These are phyloP conservation scores for Merops nubicus DNA, from an alignment of 2,113 vertebrate genomes.

Conservation along the genomic window DNA sequence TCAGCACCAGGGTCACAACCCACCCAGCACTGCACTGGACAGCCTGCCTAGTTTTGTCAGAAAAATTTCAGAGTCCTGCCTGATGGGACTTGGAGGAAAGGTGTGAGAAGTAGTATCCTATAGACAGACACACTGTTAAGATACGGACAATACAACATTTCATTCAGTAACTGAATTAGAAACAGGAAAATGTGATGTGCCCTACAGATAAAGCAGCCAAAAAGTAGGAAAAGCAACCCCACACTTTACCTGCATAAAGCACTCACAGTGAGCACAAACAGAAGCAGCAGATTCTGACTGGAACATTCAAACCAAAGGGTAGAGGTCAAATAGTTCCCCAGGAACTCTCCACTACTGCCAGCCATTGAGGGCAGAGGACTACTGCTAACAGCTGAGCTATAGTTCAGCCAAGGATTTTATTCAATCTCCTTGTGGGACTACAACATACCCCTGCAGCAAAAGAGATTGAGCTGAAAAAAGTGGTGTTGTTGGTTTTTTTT, in stretches of 20 bases:
- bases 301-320: conserved; percentile 62
- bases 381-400: conserved; percentile 69
- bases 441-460: conserved; percentile 70
- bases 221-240: conserved; percentile 65
- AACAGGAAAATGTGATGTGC: conserved; percentile 30
- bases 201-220: conserved; percentile 53
- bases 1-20: not conserved
- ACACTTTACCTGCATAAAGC: conserved; percentile 69
- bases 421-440: conserved; percentile 66
- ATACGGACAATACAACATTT: not conserved
- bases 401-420: conserved; percentile 65
- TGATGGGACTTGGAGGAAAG: not conserved
- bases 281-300: conserved; percentile 68
- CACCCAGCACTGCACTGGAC: not conserved
- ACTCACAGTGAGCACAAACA: conserved; percentile 69
- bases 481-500: not conserved
- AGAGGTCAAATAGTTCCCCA: conserved; percentile 63
- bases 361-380: conserved; percentile 66
- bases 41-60: not conserved
- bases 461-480: conserved; percentile 66
- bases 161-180: conserved; percentile 16
- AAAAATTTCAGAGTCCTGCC: not conserved
- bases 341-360: conserved; percentile 70
- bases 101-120: conserved; percentile 3
- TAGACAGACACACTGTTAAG: conserved; percentile 27